Base-by-base conservation (phyloP, 2,888 invertebrate genomes). In the Idaea dimidiata region DNA sequence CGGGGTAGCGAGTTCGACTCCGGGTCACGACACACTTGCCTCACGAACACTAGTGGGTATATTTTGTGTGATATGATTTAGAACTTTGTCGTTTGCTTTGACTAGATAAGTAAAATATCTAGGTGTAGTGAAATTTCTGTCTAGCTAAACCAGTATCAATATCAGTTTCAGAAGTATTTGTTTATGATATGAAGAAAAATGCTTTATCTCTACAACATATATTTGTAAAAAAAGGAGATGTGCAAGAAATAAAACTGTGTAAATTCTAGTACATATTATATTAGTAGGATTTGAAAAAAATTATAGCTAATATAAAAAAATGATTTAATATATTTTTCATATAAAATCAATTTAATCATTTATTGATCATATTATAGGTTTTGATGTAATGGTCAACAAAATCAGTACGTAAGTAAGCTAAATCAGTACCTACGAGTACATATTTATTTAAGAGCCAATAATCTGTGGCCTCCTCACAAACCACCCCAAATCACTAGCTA, bases 401-500 rank as follows among this genome's bases (percentile, higher is more conserved):
- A 53, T 5, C 2, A 53, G n/a, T 53, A 1, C 6, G 2, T 53
- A 4, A 53, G 1, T 3, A 16, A 6, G 6, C 1, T 5, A 53
- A 53, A 53, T 53, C 3, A 24, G 24, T 24, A 24, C 1, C 24
- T 3, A 24, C 24, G 24, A 24, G 5, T 24, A 24, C 5, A 3
- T 3, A 24, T 43, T 43, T 43, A 14, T 55, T 17, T n/a, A 55
- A 16, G 16, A 17, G 54, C 18, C 56, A 0, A 75, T 76, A 64
- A 43, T 56, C 16, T 6, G 17, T 63, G 53, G 17, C 6, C 31
- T 24, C 73, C 72, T 72, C 69, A 72, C 72, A 68, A 64, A 68
- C 68, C 67, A 65, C 72, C 66, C 74, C 81, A 75, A 68, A 80
- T 84, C 80, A 84, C 77, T 72, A 75, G 74, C 75, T 84, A 82